Conservation (phyloP, 2,113 vertebrate species). For the Notothenia coriiceps region DNA sequence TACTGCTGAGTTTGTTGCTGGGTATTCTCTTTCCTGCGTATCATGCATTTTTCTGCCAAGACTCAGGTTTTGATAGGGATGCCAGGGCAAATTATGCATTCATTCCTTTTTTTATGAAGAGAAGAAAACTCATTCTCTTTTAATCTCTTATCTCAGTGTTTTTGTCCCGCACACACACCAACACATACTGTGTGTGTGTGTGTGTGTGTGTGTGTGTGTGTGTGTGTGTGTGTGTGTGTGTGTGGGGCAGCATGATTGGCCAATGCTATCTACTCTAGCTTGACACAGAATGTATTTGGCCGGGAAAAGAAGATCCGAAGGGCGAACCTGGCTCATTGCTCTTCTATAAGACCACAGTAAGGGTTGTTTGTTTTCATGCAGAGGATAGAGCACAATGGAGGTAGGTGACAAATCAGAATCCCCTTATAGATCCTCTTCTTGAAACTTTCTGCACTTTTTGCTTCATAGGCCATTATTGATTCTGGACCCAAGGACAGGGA, state of each 20-base stretch:
- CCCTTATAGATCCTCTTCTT: constrained; percentile 59
- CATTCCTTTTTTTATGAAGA: constrained; percentile 38
- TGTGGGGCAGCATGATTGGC: constrained; percentile 21
- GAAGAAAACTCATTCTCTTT: constrained; percentile 34
- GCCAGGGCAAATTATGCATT: constrained; percentile 65
- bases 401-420: constrained; percentile 57
- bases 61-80: constrained; percentile 59
- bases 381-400: constrained; percentile 52
- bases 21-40: constrained; percentile 62
- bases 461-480: constrained; percentile 53
- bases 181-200: neutral
- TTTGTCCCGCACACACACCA: constrained; percentile 22
- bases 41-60: constrained; percentile 67
- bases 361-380: constrained; percentile 68
- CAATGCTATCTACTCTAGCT: constrained; percentile 28
- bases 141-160: constrained; percentile 33
- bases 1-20: constrained; percentile 66
- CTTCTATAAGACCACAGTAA: constrained; percentile 35
- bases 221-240: neutral
- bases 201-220: constrained; percentile 6
- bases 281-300: constrained; percentile 32
- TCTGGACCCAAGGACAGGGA: neutral
- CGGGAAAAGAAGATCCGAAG: constrained; percentile 12
- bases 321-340: constrained; percentile 59
- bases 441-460: constrained; percentile 34